phyloP scores from a whole-genome alignment of 2,113 vertebrate species.

The Copsychus sechellarum region DNA sequence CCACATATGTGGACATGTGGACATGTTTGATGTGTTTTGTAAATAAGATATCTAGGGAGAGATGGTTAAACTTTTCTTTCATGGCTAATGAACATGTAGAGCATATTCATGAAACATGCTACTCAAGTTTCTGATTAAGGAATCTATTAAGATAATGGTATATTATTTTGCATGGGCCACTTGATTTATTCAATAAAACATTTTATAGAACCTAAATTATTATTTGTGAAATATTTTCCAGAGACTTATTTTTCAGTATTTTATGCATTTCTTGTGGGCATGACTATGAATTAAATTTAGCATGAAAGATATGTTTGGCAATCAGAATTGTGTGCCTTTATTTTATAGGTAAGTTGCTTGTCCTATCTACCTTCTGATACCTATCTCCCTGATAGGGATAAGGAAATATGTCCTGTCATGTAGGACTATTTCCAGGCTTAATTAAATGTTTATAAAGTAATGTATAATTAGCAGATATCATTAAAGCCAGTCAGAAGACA shows the following conservation, averaged over 20 bases:
- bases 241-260: neutral
- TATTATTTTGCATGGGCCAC: neutral
- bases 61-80: neutral
- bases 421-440: neutral
- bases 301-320: neutral
- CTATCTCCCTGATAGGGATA: neutral
- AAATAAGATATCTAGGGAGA: neutral
- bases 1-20: neutral
- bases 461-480: neutral
- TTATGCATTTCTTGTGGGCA: neutral
- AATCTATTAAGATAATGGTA: neutral
- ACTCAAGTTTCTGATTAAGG: neutral
- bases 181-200: neutral
- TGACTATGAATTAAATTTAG: neutral
- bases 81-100: neutral
- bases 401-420: neutral
- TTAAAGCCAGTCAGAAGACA: neutral
- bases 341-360: neutral
- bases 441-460: conserved; percentile 28
- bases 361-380: neutral
- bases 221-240: neutral
- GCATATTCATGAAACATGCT: neutral
- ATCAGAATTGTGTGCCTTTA: neutral
- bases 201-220: neutral
- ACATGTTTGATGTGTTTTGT: neutral